Evolutionary conservation across 2,888 invertebrate genomes (phyloP), one percentile per base, ranked within the genome.

Genomic region (Diabrotica balteata): DNA sequence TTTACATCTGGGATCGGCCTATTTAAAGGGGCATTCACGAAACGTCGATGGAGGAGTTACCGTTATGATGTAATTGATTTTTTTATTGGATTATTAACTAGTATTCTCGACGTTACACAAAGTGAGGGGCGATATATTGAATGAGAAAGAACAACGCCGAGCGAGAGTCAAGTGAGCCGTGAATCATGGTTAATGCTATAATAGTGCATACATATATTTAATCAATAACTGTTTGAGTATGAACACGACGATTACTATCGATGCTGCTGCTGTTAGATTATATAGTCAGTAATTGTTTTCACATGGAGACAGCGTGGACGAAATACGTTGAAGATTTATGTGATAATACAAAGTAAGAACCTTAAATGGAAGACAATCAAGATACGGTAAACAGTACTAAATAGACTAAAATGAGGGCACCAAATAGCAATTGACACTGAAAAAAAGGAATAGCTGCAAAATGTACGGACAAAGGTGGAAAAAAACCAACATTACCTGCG

Each of bases 41-140:
- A 60, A 52, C 46, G 59, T 53, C 66, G 53, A 49, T 54, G 62
- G 44, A 47, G 50, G 10, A 54, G 47, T 52, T 17, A 54, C 66
- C 63, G 55, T 69, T 59, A 53, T 59, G 53, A 59, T 49, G 55
- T 60, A 69, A 69, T 64, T 66, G 63, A 69, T 66, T 59, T 53
- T 59, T 68, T 68, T 64, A 68, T 65, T 57, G 60, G 60, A 61
- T 65, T 68, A 68, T 58, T 65, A 64, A 44, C 59, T 8, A 44
- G 54, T 42, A 47, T 46, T 59, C 32, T 32, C 32, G 32, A 44
- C 10, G 43, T 17, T 42, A 8, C 62, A n/a, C 11, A 11, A 42
- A 10, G 60, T 32, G 32, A 32, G 32, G 32, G 32, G 32, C 32
- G 32, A 32, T 32, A 32, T 32, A 32, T 32, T 32, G 32, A 32